Percentiles rank a stretch among this genome's conserved stretches.
Evolutionary conservation across 2,888 invertebrate genomes (phyloP).

Genomic region (Lamellibrachia columna): DNA sequence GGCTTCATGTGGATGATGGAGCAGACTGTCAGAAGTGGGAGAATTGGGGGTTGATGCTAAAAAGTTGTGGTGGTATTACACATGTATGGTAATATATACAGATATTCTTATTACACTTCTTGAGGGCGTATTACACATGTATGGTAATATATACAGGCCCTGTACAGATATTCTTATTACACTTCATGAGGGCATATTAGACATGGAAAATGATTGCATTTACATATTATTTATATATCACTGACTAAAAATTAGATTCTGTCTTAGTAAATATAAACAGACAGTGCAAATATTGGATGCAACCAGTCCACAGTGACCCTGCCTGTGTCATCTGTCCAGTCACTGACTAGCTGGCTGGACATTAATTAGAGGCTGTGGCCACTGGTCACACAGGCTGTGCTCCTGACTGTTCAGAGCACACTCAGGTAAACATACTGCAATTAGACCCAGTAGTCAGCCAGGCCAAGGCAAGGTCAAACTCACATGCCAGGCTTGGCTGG

Average conservation of each 20-base stretch:
- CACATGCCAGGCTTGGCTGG: not conserved
- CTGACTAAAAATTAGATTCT: not conserved
- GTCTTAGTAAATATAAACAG: too few relatives aligned
- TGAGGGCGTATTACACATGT: too few relatives aligned
- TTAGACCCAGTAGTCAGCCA: not conserved
- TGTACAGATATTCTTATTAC: too few relatives aligned
- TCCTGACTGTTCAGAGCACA: not conserved
- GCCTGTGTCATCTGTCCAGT: not conserved
- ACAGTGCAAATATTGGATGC: not conserved
- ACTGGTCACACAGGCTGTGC: not conserved
- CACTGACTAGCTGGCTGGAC: not conserved
- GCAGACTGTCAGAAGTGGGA: too few relatives aligned
- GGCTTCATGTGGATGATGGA: too few relatives aligned
- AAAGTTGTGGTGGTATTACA: too few relatives aligned
- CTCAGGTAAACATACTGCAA: not conserved
- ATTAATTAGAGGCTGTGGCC: not conserved
- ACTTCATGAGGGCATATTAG: too few relatives aligned
- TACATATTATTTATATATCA: not conserved
- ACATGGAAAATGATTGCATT: too few relatives aligned
- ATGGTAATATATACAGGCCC: too few relatives aligned
- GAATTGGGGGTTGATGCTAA: too few relatives aligned
- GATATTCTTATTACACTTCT: too few relatives aligned
- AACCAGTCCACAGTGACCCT: not conserved
- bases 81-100: too few relatives aligned
- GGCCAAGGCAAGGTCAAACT: not conserved